Conservation (phyloP, 2,113 vertebrate genomes). For the Dasyurus viverrinus region DNA sequence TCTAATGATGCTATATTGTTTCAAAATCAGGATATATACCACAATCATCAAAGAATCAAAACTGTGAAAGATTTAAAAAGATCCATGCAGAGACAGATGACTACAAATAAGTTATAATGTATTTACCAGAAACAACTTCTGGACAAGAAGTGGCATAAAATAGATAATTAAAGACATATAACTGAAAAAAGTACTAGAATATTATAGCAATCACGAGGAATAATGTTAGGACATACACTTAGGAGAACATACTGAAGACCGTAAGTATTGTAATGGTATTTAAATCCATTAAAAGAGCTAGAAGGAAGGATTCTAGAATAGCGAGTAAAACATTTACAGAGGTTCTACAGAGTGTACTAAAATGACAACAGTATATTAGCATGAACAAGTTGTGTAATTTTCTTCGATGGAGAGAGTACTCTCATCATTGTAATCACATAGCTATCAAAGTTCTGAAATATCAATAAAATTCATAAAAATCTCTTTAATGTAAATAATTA, state of each 20-base stretch:
- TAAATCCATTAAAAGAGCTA: not conserved
- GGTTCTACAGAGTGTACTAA: slow-evolving; percentile 46
- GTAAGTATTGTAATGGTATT: not conserved
- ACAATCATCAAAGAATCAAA: not conserved
- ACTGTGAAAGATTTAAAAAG: not conserved
- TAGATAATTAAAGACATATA: not conserved
- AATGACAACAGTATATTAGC: slow-evolving; percentile 24
- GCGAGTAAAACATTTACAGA: slow-evolving; percentile 20
- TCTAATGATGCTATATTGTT: not conserved
- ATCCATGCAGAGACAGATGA: not conserved
- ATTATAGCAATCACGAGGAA: not conserved
- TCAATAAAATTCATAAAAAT: slow-evolving; percentile 52
- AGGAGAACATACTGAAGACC: not conserved
- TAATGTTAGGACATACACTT: not conserved
- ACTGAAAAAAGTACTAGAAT: not conserved
- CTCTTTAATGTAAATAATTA: slow-evolving; percentile 13
- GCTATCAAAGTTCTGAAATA: not conserved
- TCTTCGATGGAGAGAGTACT: not conserved
- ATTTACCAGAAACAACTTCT: not conserved
- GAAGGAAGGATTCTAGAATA: not conserved
- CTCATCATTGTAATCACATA: not conserved
- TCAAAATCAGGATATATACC: not conserved
- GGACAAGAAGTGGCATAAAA: not conserved
- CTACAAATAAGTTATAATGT: not conserved
- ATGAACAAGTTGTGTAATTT: slow-evolving; percentile 1